A percentile compares a stretch with the other conserved stretches of the same genome.
These are phyloP conservation scores for Agapornis canus DNA, from an alignment of 2,797 vertebrate species.

Conservation along the genomic window DNA sequence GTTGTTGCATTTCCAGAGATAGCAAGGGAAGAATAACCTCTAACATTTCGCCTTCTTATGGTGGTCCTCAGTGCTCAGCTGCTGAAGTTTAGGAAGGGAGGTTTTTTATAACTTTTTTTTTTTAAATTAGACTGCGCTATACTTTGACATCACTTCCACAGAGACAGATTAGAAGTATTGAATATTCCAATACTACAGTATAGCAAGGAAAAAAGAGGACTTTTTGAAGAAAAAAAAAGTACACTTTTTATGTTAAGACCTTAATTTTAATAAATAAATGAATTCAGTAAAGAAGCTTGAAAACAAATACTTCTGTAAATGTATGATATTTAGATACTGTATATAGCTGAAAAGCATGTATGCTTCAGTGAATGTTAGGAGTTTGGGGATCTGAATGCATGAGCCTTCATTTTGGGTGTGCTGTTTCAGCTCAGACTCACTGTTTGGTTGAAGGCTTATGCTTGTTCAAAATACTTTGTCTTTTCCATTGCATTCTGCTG, in stretches of 20 bases:
- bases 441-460: not conserved
- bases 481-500: not conserved
- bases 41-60: constrained; percentile 6
- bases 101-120: not conserved
- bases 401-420: not conserved
- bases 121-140: constrained; percentile 19
- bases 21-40: constrained; percentile 45
- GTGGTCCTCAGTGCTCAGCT: not conserved
- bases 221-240: not conserved
- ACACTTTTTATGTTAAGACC: not conserved
- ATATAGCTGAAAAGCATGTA: not conserved
- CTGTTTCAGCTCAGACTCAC: not conserved
- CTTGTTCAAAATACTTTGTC: not conserved
- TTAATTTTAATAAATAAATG: not conserved
- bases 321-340: not conserved
- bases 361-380: not conserved
- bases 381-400: not conserved
- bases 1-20: constrained; percentile 49
- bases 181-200: not conserved
- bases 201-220: not conserved
- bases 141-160: constrained; percentile 11
- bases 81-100: not conserved
- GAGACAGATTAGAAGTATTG: constrained; percentile 11
- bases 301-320: not conserved
- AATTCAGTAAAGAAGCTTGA: not conserved